A percentile compares a stretch with the other conserved stretches of the same genome.
phyloP scores from a whole-genome alignment of 2,888 invertebrate genomes.

The Heliconius ethilla region DNA sequence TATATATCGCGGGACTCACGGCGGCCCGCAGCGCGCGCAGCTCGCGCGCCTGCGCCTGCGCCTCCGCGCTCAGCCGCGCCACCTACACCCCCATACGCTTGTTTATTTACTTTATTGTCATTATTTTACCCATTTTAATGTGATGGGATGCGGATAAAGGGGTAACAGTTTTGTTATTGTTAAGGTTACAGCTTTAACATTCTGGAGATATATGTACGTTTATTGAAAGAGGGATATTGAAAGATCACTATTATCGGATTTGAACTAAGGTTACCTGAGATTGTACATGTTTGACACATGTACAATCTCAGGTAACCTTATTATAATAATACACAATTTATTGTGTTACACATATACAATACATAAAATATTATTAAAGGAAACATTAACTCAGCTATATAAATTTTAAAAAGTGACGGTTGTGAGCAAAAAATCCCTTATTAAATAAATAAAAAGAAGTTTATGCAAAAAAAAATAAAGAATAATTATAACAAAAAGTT shows the following conservation, averaged over 20 bases:
- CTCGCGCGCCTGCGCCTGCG: slow-evolving; percentile 87
- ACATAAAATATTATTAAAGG: not conserved
- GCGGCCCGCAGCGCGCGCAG: slow-evolving; percentile 73
- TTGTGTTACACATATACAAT: not conserved
- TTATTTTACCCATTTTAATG: not conserved
- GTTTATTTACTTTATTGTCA: not conserved
- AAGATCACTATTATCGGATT: not conserved
- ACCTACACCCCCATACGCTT: slow-evolving; percentile 55
- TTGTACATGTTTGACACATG: no score
- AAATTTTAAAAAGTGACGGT: not conserved
- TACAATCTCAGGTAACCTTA: no score
- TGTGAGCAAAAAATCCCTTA: not conserved
- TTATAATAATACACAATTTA: no score
- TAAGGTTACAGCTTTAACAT: not conserved
- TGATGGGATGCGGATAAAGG: not conserved
- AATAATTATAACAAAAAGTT: not conserved
- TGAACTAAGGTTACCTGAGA: not conserved
- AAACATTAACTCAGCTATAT: not conserved
- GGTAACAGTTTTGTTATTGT: not conserved
- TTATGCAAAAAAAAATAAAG: not conserved
- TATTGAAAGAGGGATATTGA: not conserved
- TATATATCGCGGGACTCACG: slow-evolving; percentile 78
- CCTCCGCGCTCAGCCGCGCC: slow-evolving; percentile 86
- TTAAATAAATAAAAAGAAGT: not conserved
- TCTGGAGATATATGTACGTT: not conserved